phyloP scores from a whole-genome alignment of 30 jellyfish, hydroid and myxozoan species.

The Aurelia coerulea region DNA sequence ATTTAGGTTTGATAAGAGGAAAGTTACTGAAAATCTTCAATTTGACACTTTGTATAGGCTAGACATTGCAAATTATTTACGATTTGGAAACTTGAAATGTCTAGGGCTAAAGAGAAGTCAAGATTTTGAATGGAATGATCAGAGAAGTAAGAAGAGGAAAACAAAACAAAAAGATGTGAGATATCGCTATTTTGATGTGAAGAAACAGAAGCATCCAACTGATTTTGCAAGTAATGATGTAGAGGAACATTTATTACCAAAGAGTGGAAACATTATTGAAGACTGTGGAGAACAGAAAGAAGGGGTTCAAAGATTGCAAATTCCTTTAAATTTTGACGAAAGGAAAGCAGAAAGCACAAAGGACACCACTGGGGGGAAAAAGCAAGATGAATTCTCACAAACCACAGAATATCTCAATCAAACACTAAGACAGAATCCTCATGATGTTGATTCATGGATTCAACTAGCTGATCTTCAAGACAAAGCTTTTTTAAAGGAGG shows the following conservation, averaged over 20 bases:
- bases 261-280: neutral
- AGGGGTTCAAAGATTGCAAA: neutral
- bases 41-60: constrained; percentile 75
- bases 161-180: neutral
- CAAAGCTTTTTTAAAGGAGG: neutral
- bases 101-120: constrained; percentile 69
- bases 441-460: constrained; percentile 63
- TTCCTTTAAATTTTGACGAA: neutral
- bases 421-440: constrained; percentile 64
- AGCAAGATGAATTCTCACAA: neutral
- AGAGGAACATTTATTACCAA: neutral
- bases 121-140: constrained; percentile 25
- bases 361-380: too few relatives aligned
- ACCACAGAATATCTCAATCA: constrained; percentile 59
- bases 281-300: neutral
- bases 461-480: constrained; percentile 78
- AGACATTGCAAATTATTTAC: constrained; percentile 70
- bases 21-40: constrained; percentile 66
- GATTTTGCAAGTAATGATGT: constrained; percentile 10
- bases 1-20: constrained; percentile 56
- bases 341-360: neutral
- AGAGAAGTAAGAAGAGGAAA: constrained; percentile 36
- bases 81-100: constrained; percentile 42
- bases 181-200: constrained; percentile 10
- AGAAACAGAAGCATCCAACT: neutral